Conservation (phyloP, 2,888 invertebrate species). For the Rhogogaster chlorosoma region DNA sequence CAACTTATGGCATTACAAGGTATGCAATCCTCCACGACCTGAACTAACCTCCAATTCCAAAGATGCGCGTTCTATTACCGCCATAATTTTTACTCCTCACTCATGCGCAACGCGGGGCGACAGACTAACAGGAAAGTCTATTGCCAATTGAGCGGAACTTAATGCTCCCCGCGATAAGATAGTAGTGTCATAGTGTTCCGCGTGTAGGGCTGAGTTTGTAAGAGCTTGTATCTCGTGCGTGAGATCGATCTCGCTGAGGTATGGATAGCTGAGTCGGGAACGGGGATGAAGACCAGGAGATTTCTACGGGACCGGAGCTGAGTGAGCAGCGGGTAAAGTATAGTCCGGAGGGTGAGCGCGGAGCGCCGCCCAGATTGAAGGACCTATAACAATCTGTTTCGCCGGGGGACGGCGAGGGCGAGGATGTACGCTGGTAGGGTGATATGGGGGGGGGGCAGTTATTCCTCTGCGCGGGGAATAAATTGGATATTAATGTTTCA, state of each 20-base stretch:
- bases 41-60: neutral
- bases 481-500: conserved; percentile 75
- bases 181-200: neutral
- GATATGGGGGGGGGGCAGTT: conserved; percentile 60
- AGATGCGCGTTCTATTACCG: neutral
- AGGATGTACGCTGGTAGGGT: conserved; percentile 49
- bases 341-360: conserved; percentile 22
- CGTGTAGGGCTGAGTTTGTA: neutral
- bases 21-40: neutral
- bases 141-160: conserved; percentile 1
- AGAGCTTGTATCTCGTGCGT: conserved; percentile 23
- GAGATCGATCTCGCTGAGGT: conserved; percentile 33
- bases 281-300: conserved; percentile 1
- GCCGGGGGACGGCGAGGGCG: conserved; percentile 57
- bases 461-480: conserved; percentile 66
- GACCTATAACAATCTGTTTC: conserved; percentile 51
- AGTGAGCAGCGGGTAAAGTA: conserved; percentile 4
- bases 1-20: neutral
- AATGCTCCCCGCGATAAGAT: conserved; percentile 21
- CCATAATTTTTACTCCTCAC: neutral
- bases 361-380: conserved; percentile 48
- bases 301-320: conserved; percentile 22
- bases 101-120: neutral
- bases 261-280: neutral
- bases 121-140: neutral